Base-by-base conservation (phyloP, 2,113 vertebrate genomes). In the Talpa occidentalis region DNA sequence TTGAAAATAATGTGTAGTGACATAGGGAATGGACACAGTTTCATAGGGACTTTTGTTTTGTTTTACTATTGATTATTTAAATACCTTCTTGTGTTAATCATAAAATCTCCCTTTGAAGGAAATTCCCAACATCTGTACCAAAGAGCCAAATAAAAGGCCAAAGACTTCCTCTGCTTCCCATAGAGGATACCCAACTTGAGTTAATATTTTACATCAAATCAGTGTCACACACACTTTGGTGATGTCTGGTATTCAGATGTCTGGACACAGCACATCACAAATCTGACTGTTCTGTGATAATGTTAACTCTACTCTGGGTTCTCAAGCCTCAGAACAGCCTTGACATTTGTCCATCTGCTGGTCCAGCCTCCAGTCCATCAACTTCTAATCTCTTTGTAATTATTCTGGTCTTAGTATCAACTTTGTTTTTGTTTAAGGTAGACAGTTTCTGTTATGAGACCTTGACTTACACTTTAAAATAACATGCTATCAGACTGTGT, bases 291-390 rank as follows among this genome's bases (percentile, higher is more conserved):
- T 74, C 12, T 30, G 8, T 54, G 5, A 44, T 6, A 1, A 40
- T 0, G 3, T 28, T 5, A 30, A 0, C 7, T 67, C 12, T 67
- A 14, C 59, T 44, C 10, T 77, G 19, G 3, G 1, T 3, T 42
- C 44, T 40, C 10, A 60, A 10, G 30, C 16, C 66, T 42, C n/a
- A 62, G 28, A 47, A 10, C 28, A 56, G 22, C 3, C 8, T 42
- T 77, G 5, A 16, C 15, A 35, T 54, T 21, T 40, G 0, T 32
- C 7, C 15, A 42, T 70, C 2, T 52, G n/a, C 12, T 37, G 47
- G 35, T 1, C 24, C 12, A 78, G 24, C 17, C 15, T 64, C 12
- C 24, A 37, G 66, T 28, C 42, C 54, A 10, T 10, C 42, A 66
- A 78, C 10, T 7, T 78, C 2, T n/a, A 7, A 37, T 16, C 66